These are phyloP conservation scores for Eupleurogrammus muticus DNA, from an alignment of 2,797 vertebrate genomes.

Conservation along the genomic window DNA sequence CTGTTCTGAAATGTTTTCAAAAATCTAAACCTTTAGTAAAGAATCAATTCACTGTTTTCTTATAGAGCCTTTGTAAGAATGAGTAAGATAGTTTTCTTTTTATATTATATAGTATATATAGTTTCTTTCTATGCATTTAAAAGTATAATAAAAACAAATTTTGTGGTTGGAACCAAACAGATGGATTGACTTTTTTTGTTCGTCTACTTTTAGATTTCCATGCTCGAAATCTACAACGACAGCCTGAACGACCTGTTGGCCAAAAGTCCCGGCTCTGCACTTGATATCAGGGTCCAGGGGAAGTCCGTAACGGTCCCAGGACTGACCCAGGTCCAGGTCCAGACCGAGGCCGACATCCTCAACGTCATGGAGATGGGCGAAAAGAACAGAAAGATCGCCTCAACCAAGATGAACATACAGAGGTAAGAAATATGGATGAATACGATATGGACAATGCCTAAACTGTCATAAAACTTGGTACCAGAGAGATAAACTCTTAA, in stretches of 20 bases:
- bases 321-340: constrained; percentile 72
- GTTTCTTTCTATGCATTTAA: background rate
- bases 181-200: no score
- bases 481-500: no score
- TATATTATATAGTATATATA: no score
- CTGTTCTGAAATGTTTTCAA: no score
- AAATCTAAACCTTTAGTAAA: no score
- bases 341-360: constrained; percentile 74
- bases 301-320: constrained; percentile 70
- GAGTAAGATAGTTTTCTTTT: background rate
- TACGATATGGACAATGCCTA: no score
- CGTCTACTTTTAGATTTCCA: constrained; percentile 76
- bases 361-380: constrained; percentile 71
- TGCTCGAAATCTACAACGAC: constrained; percentile 83
- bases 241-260: constrained; percentile 76
- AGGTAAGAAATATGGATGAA: constrained; percentile 44
- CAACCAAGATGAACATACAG: constrained; percentile 80
- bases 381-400: constrained; percentile 77
- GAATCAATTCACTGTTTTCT: no score
- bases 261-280: constrained; percentile 46
- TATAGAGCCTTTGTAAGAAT: no score
- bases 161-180: background rate
- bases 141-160: background rate
- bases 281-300: constrained; percentile 78
- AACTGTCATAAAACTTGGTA: no score